Conservation (phyloP, 2,113 vertebrate species). For the Scartelaos histophorus region DNA sequence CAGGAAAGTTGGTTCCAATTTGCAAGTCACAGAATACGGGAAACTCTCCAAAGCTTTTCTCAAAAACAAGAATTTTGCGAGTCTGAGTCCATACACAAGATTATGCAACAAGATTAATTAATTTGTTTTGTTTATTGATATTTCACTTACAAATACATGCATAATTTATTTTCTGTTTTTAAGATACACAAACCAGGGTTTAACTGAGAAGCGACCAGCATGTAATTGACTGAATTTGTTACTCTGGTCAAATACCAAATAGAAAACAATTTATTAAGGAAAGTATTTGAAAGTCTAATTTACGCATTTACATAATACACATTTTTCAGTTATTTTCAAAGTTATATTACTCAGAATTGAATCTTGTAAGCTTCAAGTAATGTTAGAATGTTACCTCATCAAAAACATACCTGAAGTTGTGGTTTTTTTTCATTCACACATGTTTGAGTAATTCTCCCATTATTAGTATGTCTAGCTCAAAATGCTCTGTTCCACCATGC, state of each 20-base stretch:
- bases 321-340: neutral
- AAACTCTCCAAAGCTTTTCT: neutral
- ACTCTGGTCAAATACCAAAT: neutral
- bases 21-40: neutral
- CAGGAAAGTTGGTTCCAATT: neutral
- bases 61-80: neutral
- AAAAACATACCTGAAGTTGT: too few relatives aligned
- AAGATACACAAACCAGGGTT: neutral
- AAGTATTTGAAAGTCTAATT: conserved; percentile 1
- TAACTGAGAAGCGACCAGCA: neutral
- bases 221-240: neutral
- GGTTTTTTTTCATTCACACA: too few relatives aligned
- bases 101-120: neutral
- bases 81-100: neutral
- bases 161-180: neutral
- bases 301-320: neutral
- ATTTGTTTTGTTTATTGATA: neutral
- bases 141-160: neutral
- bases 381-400: too few relatives aligned
- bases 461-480: too few relatives aligned
- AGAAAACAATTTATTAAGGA: neutral
- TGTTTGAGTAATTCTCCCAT: too few relatives aligned
- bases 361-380: too few relatives aligned
- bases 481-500: too few relatives aligned
- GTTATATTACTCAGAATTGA: too few relatives aligned